phyloP scores from a whole-genome alignment of 2,888 invertebrate species.

The Carcina quercana region DNA sequence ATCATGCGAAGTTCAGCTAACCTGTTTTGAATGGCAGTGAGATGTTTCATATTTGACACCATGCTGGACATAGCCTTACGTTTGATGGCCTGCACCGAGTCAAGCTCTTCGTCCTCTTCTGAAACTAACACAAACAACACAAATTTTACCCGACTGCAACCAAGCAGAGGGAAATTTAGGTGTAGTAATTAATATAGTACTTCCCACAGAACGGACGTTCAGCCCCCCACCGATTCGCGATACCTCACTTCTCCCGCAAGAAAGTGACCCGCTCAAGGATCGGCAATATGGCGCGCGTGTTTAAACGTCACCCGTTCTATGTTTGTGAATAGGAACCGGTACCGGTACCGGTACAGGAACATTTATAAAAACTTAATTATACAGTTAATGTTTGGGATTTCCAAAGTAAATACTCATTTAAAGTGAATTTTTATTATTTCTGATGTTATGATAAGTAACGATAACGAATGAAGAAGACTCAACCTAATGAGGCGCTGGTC shows the following conservation, averaged over 20 bases:
- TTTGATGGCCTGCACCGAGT: constrained; percentile 30
- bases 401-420: too few relatives aligned
- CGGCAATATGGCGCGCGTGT: too few relatives aligned
- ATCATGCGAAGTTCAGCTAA: constrained; percentile 15
- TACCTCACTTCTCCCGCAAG: too few relatives aligned
- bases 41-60: constrained; percentile 37
- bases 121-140: not conserved
- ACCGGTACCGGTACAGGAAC: not conserved
- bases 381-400: not conserved
- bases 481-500: too few relatives aligned
- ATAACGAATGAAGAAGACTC: too few relatives aligned
- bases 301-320: too few relatives aligned
- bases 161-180: not conserved
- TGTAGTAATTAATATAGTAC: not conserved
- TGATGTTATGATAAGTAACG: too few relatives aligned
- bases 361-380: not conserved
- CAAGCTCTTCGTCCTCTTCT: not conserved
- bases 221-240: too few relatives aligned
- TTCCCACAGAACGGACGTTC: too few relatives aligned
- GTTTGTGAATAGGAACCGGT: not conserved
- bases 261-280: too few relatives aligned
- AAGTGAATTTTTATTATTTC: too few relatives aligned
- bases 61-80: constrained; percentile 36
- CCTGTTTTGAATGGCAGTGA: constrained; percentile 29
- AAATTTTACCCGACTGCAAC: not conserved